These are phyloP conservation scores for Phenacoccus solenopsis DNA, from an alignment of 1,140 invertebrate species.

Conservation along the genomic window DNA sequence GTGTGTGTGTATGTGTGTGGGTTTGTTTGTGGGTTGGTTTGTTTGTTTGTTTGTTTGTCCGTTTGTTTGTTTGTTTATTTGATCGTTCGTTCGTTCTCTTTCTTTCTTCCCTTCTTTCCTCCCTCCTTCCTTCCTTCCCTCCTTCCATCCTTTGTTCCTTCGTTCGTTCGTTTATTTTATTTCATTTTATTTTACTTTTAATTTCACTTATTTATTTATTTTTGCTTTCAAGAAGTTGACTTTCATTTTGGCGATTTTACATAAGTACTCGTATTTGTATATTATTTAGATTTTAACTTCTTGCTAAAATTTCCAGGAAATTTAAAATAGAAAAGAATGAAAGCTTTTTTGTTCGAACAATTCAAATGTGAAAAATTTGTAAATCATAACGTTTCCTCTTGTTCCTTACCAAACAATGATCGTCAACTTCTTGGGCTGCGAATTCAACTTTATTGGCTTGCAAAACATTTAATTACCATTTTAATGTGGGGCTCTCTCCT, in stretches of 20 bases:
- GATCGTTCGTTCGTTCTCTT: neutral
- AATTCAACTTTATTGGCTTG: constrained; percentile 25
- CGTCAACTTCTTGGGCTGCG: constrained; percentile 78
- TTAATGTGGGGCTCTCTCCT: too few relatives aligned
- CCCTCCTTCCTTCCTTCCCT: too few relatives aligned
- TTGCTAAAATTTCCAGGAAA: constrained; percentile 5
- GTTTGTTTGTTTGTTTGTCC: too few relatives aligned
- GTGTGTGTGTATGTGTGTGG: too few relatives aligned
- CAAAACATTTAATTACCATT: too few relatives aligned
- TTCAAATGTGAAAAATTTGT: neutral
- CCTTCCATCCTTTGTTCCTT: neutral
- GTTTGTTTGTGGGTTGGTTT: too few relatives aligned
- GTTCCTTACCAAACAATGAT: constrained; percentile 62
- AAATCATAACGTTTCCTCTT: neutral
- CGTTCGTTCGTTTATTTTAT: constrained; percentile 5
- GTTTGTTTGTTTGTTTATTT: too few relatives aligned
- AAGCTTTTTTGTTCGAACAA: neutral
- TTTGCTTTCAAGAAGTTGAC: constrained; percentile 17
- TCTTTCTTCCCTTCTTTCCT: too few relatives aligned
- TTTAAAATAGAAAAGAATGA: neutral
- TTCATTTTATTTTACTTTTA: neutral
- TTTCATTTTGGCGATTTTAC: constrained; percentile 16
- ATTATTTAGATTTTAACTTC: neutral
- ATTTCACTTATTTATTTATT: neutral
- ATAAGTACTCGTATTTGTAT: too few relatives aligned